phyloP scores from a whole-genome alignment of 2,797 vertebrate genomes.

The Sebastes steindachneri region DNA sequence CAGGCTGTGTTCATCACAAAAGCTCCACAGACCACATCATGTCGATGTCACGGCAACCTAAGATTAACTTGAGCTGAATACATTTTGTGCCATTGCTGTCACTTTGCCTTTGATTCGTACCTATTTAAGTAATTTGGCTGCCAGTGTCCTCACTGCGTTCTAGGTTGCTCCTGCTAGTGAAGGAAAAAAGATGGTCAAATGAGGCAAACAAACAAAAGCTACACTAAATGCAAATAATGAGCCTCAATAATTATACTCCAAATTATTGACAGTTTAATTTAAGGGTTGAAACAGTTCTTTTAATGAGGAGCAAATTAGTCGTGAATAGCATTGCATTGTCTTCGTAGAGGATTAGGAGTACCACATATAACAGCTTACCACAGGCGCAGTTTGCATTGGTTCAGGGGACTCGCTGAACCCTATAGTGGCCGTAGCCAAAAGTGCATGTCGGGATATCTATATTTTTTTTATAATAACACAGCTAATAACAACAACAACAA shows the following conservation, averaged over 20 bases:
- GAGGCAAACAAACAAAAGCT: neutral
- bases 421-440: too few relatives aligned
- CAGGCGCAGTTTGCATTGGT: too few relatives aligned
- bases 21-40: conserved; percentile 3
- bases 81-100: conserved; percentile 1
- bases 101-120: conserved; percentile 6
- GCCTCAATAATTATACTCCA: neutral
- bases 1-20: neutral
- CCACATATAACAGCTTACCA: neutral
- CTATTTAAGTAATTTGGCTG: conserved; percentile 18
- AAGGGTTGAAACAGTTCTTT: neutral
- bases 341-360: neutral
- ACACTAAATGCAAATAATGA: neutral
- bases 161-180: neutral
- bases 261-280: neutral
- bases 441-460: too few relatives aligned
- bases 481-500: too few relatives aligned
- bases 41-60: conserved; percentile 16
- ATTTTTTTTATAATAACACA: too few relatives aligned
- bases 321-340: neutral
- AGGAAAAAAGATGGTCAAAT: neutral
- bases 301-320: neutral
- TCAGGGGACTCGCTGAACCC: too few relatives aligned
- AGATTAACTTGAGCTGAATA: conserved; percentile 4
- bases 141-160: neutral